These are phyloP conservation scores for Acleris holmiana DNA, from an alignment of 2,888 invertebrate genomes.

Conservation along the genomic window DNA sequence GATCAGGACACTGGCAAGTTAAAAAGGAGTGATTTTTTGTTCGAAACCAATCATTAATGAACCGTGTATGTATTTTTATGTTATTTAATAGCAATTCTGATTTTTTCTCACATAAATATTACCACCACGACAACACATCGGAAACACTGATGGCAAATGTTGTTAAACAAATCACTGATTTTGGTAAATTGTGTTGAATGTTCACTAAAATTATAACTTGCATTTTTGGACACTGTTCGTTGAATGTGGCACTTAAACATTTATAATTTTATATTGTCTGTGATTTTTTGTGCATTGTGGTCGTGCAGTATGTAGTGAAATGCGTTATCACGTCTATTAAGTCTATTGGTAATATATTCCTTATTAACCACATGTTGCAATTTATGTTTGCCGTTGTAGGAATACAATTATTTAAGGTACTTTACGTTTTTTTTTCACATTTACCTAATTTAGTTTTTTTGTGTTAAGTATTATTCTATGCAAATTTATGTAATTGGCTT, in stretches of 20 bases:
- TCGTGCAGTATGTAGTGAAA: constrained; percentile 97
- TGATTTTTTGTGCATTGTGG: constrained; percentile 44
- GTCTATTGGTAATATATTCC: constrained; percentile 99
- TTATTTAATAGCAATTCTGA: constrained; percentile 56
- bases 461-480: too few relatives aligned
- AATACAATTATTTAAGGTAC: constrained; percentile 99
- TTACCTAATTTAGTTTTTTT: too few relatives aligned
- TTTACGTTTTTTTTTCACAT: constrained; percentile 49
- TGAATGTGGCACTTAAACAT: constrained; percentile 42
- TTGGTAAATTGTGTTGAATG: constrained; percentile 41
- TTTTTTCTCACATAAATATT: constrained; percentile 57
- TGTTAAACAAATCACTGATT: constrained; percentile 31
- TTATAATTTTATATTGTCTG: neutral
- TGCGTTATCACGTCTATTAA: constrained; percentile 99
- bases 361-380: constrained; percentile 99
- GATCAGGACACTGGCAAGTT: constrained; percentile 69
- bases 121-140: constrained; percentile 61
- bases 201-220: constrained; percentile 25
- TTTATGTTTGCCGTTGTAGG: constrained; percentile 99
- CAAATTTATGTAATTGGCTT: too few relatives aligned
- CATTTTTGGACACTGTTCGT: constrained; percentile 9
- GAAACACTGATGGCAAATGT: constrained; percentile 56
- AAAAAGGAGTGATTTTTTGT: constrained; percentile 53
- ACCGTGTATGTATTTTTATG: constrained; percentile 63
- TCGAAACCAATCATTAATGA: constrained; percentile 66